These are phyloP conservation scores for Philhelius pedissequus DNA, from an alignment of 2,888 invertebrate genomes.

Conservation along the genomic window DNA sequence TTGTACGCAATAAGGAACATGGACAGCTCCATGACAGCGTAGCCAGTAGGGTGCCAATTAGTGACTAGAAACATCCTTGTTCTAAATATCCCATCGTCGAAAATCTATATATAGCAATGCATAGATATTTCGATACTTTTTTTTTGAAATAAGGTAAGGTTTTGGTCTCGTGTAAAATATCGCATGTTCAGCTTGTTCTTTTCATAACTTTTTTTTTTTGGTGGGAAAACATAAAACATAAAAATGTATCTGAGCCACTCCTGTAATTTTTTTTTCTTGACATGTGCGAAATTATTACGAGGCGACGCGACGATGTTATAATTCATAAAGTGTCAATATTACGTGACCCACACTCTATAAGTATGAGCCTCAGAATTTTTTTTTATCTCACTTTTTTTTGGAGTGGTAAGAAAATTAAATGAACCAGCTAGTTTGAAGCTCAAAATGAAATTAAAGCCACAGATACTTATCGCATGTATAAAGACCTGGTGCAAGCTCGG, in stretches of 20 bases:
- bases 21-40: slow-evolving; percentile 72
- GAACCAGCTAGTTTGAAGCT: slow-evolving; percentile 10
- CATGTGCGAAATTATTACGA: slow-evolving; percentile 49
- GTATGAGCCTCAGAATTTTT: not conserved
- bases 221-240: not conserved
- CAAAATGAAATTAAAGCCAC: slow-evolving; percentile 46
- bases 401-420: slow-evolving; percentile 1
- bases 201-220: slow-evolving; percentile 13
- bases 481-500: slow-evolving; percentile 31
- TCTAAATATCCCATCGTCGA: slow-evolving; percentile 21
- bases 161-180: slow-evolving; percentile 48
- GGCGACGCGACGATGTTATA: slow-evolving; percentile 33
- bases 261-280: slow-evolving; percentile 20
- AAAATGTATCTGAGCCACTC: slow-evolving; percentile 49
- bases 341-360: slow-evolving; percentile 10
- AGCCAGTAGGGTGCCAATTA: slow-evolving; percentile 74
- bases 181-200: slow-evolving; percentile 50
- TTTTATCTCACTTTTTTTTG: not conserved
- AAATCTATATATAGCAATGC: not conserved
- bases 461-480: slow-evolving; percentile 49
- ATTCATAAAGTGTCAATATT: slow-evolving; percentile 57
- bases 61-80: slow-evolving; percentile 64
- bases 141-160: not conserved
- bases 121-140: not conserved
- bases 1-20: slow-evolving; percentile 35